Conservation (phyloP, 2,113 vertebrate species). For the Xyrauchen texanus region DNA sequence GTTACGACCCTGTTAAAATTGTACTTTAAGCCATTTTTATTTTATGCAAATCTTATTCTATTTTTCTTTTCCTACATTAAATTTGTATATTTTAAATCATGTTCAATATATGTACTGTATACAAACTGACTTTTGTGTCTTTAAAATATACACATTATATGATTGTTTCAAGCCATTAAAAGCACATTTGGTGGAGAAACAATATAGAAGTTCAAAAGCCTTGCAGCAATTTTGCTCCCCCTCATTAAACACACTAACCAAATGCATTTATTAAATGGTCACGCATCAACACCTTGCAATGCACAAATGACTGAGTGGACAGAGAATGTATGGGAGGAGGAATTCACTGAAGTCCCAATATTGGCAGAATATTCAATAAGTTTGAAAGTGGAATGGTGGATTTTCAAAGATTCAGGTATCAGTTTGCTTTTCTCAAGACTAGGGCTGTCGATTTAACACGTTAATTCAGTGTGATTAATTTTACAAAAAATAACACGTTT, state of each 20-base stretch:
- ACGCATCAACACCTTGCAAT: background rate
- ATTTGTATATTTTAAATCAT: no score
- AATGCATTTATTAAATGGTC: slow-evolving; percentile 6
- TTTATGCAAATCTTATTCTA: no score
- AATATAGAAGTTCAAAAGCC: background rate
- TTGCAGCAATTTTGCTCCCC: background rate
- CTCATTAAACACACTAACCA: background rate
- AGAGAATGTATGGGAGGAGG: background rate
- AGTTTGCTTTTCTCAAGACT: slow-evolving; percentile 17
- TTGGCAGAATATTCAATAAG: background rate
- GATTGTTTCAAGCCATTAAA: no score
- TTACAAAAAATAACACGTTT: no score
- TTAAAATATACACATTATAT: no score
- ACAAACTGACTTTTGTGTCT: no score
- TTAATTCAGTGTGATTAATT: no score
- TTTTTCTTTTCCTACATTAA: no score
- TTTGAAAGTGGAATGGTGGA: background rate
- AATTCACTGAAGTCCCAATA: background rate
- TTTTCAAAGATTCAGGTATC: background rate
- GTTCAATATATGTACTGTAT: no score
- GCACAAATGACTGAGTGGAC: background rate
- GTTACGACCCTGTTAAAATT: no score
- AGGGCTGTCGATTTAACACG: slow-evolving; percentile 7
- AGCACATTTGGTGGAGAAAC: no score
- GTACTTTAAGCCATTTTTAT: no score